Base-by-base conservation (phyloP, 2,797 vertebrate genomes). In the Serranus cabrilla region DNA sequence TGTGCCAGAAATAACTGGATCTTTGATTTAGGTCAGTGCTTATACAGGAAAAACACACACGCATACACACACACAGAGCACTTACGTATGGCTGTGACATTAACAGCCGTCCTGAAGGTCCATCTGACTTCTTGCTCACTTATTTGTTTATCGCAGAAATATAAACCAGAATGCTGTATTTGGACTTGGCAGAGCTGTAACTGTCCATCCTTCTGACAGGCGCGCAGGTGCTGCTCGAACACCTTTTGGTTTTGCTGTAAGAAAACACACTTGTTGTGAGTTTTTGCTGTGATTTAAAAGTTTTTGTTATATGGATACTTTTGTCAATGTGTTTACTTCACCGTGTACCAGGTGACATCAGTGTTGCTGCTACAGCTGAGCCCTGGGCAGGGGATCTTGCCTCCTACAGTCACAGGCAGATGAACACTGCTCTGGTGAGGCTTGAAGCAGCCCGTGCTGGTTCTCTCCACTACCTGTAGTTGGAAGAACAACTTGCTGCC, bases 311-410 rank as follows among this genome's bases (percentile, higher is more conserved):
- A 55, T 16, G 11, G 6, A 50, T 2, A 13, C 1, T 21, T 2
- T 14, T 39, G 18, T 5, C 21, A 18, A 47, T 45, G 21, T 51
- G 37, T 45, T 31, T 20, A 1, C n/a, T 16, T 71, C 37, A 94
- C 92, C 91, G 92, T 91, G 88, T 86, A 92, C 93, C 94, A 94
- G 23, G 17, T 63, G 51, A 89, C 76, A 3, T 45, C 2, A 51
- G 59, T 69, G 63, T 67, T 70, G 72, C 74, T 25, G 12, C 71
- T 73, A 39, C 91, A 92, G 61, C 17, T 62, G 51, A 72, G 25
- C 16, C 81, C 81, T 0, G 92, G 93, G 55, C 94, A 94, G 14
- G 20, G 0, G 49, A 94, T 59, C 0, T 0, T 0, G 1, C 74
- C 88, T 2, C 74, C 76, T 14, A 0, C 0, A 18, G 0, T 2